Percentiles rank a stretch among this genome's conserved stretches.
phyloP scores from a whole-genome alignment of 1,140 invertebrate species.

The Thaumatotibia leucotreta region DNA sequence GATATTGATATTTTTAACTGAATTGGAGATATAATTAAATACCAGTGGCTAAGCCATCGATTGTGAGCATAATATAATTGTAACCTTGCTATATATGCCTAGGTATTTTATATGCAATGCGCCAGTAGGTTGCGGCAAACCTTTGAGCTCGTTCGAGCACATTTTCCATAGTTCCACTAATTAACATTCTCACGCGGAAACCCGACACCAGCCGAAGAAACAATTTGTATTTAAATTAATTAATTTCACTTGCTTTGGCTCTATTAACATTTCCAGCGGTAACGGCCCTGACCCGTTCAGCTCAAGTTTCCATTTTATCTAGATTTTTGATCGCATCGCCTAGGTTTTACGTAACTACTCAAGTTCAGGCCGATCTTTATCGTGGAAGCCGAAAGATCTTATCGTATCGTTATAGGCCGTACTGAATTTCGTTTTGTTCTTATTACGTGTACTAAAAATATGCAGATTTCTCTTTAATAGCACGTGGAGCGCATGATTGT shows the following conservation, averaged over 20 bases:
- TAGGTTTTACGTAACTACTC: slow-evolving; percentile 42
- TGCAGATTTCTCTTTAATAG: background rate
- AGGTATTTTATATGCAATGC: background rate
- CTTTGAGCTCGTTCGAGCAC: background rate
- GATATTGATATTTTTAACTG: too few species aligned
- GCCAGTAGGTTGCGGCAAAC: background rate
- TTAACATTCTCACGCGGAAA: background rate
- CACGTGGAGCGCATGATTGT: too few species aligned
- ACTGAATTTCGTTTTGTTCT: background rate
- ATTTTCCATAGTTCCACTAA: slow-evolving; percentile 3
- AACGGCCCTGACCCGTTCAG: slow-evolving; percentile 52
- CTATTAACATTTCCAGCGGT: slow-evolving; percentile 17
- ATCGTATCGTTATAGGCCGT: background rate
- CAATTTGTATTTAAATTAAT: slow-evolving; percentile 26
- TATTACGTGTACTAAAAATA: background rate
- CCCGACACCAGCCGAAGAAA: background rate
- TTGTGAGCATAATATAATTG: too few species aligned
- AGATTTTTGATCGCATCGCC: slow-evolving; percentile 37
- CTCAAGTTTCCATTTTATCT: slow-evolving; percentile 52
- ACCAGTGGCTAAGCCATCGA: too few species aligned
- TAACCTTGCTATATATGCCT: background rate
- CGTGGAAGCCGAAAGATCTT: slow-evolving; percentile 16
- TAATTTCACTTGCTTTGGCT: slow-evolving; percentile 13
- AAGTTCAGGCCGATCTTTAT: slow-evolving; percentile 41
- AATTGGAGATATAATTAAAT: too few species aligned